Conservation (phyloP, 92 coral and sea anemone species). For the Heteractis magnifica region DNA sequence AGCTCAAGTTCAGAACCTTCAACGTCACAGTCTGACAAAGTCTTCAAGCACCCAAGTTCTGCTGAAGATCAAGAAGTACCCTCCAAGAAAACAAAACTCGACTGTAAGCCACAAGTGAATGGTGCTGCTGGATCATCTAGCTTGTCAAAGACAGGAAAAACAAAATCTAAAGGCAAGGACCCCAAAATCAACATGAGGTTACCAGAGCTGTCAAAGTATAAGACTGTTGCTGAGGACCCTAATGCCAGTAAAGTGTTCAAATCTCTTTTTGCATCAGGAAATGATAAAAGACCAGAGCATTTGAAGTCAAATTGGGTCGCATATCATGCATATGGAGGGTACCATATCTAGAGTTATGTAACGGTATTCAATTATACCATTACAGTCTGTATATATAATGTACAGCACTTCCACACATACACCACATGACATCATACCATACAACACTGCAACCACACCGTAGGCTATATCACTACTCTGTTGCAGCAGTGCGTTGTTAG, state of each 20-base stretch:
- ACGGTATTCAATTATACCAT: background rate
- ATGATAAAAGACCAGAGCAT: slow-evolving; percentile 84
- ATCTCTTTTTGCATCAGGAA: slow-evolving; percentile 87
- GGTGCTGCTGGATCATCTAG: slow-evolving; percentile 35
- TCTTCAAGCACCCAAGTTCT: slow-evolving; percentile 18
- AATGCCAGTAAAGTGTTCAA: slow-evolving; percentile 94
- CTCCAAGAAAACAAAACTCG: slow-evolving; percentile 59
- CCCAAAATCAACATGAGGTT: slow-evolving; percentile 52
- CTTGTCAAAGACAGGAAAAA: slow-evolving; percentile 42
- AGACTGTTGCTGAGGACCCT: slow-evolving; percentile 98
- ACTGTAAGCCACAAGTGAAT: slow-evolving; percentile 42
- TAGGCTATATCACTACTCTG: too few species aligned
- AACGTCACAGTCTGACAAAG: slow-evolving; percentile 13
- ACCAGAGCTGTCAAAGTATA: slow-evolving; percentile 83
- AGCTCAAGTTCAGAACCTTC: slow-evolving; percentile 25
- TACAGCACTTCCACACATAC: background rate
- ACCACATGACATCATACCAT: background rate
- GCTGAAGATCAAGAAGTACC: slow-evolving; percentile 44
- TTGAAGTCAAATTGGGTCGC: slow-evolving; percentile 95
- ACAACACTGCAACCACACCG: too few species aligned
- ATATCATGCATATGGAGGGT: slow-evolving; percentile 83
- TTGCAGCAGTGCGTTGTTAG: too few species aligned
- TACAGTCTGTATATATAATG: background rate
- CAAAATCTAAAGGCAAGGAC: slow-evolving; percentile 59
- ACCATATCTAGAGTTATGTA: background rate